Percentiles rank a stretch among this genome's conserved stretches.
These are phyloP conservation scores for Apotomis capreana DNA, from an alignment of 2,888 invertebrate species.

Conservation along the genomic window DNA sequence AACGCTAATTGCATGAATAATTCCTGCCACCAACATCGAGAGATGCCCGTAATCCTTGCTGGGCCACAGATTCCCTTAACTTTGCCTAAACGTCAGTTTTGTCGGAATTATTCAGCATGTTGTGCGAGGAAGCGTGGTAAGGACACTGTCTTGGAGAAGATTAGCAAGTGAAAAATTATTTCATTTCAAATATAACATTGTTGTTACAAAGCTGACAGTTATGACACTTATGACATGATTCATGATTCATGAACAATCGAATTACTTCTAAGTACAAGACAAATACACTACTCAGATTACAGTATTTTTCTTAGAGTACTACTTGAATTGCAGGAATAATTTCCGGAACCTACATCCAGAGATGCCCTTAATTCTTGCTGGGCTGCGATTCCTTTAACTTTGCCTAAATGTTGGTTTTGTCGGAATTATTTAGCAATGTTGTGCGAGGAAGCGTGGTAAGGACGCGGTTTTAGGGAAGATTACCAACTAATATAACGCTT, in stretches of 20 bases:
- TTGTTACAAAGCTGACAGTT: too few relatives aligned
- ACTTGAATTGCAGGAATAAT: conserved; percentile 39
- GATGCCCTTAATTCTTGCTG: conserved; percentile 33
- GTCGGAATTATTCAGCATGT: conserved; percentile 35
- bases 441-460: conserved; percentile 8
- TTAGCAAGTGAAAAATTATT: neutral
- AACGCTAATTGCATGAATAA: conserved; percentile 41
- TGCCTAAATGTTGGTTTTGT: conserved; percentile 37
- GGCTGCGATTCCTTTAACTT: conserved; percentile 39
- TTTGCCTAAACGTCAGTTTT: conserved; percentile 40
- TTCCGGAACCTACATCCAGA: conserved; percentile 33
- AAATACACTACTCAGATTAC: conserved; percentile 35
- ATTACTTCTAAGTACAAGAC: conserved; percentile 30
- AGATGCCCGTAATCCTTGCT: conserved; percentile 35
- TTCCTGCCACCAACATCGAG: conserved; percentile 34
- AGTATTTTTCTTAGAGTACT: conserved; percentile 33
- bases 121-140: conserved; percentile 8
- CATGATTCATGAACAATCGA: neutral
- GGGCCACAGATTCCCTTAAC: conserved; percentile 38
- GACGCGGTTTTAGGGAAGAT: neutral
- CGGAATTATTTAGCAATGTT: conserved; percentile 33
- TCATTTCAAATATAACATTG: too few relatives aligned
- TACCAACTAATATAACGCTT: neutral
- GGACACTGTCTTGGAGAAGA: neutral
- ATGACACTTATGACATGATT: too few relatives aligned